Conservation (phyloP, 2,113 vertebrate species). For the Gnathonemus longibarbis region DNA sequence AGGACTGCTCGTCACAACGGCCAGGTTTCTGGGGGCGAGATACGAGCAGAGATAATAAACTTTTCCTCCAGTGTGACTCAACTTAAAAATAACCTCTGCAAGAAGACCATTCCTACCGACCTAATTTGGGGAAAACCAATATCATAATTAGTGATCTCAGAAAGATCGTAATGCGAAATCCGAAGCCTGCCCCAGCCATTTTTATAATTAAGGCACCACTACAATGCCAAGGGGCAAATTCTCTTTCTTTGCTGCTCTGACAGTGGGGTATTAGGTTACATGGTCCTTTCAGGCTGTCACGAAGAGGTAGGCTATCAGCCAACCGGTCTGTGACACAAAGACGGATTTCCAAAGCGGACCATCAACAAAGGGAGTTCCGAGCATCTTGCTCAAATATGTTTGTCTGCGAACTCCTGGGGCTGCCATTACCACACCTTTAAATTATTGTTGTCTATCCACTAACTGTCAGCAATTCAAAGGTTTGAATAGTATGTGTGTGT, state of each 20-base stretch:
- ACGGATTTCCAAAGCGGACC: slow-evolving; percentile 24
- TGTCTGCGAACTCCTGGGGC: slow-evolving; percentile 44
- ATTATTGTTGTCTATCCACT: neutral
- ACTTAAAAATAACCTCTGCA: slow-evolving; percentile 64
- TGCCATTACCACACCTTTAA: slow-evolving; percentile 38
- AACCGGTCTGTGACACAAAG: slow-evolving; percentile 40
- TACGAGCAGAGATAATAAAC: slow-evolving; percentile 72
- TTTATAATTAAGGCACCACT: slow-evolving; percentile 61
- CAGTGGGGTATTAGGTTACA: slow-evolving; percentile 63
- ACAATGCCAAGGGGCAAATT: slow-evolving; percentile 37
- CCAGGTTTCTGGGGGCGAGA: slow-evolving; percentile 67
- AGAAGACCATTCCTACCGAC: slow-evolving; percentile 45
- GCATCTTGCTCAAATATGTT: slow-evolving; percentile 61
- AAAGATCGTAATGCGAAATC: slow-evolving; percentile 62
- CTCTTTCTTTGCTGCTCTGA: slow-evolving; percentile 37
- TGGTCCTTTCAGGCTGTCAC: slow-evolving; percentile 40
- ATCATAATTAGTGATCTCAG: slow-evolving; percentile 79
- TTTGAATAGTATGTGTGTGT: neutral
- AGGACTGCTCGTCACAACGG: slow-evolving; percentile 72
- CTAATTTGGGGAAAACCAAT: slow-evolving; percentile 69
- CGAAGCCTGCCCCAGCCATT: slow-evolving; percentile 55
- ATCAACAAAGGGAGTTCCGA: slow-evolving; percentile 54
- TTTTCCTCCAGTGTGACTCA: slow-evolving; percentile 60
- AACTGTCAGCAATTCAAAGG: neutral
- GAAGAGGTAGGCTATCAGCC: slow-evolving; percentile 63